Percentiles rank a stretch among this genome's conserved stretches.
phyloP scores from a whole-genome alignment of 2,113 vertebrate species.

The Nerophis lumbriciformis region DNA sequence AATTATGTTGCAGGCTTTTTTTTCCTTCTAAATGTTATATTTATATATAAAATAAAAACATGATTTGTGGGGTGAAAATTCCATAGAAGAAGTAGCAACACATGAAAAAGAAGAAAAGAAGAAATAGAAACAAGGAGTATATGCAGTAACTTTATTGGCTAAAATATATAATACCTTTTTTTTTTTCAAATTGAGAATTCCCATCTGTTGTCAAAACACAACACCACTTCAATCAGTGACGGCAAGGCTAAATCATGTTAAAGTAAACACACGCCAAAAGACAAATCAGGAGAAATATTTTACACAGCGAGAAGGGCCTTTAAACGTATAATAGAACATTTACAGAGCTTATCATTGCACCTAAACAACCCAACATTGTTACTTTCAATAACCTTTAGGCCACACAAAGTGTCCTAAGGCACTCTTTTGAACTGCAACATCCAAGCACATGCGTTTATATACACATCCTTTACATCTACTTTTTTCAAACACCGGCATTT shows the following conservation, averaged over 20 bases:
- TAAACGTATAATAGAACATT: conserved; percentile 18
- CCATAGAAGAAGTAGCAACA: background rate
- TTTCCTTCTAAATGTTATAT: background rate
- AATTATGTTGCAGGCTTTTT: background rate
- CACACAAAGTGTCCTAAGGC: conserved; percentile 4
- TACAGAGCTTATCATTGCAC: conserved; percentile 22
- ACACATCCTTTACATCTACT: conserved; percentile 1
- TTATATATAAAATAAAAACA: background rate
- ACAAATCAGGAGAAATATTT: conserved; percentile 24
- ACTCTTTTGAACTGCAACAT: background rate
- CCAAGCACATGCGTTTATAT: conserved; percentile 9
- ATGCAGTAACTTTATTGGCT: conserved; percentile 43
- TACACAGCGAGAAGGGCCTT: conserved; percentile 28
- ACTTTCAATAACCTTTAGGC: conserved; percentile 12
- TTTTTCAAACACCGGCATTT: conserved; percentile 1
- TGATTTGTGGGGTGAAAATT: too few species aligned
- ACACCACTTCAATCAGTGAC: conserved; percentile 7
- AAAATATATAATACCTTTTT: conserved; percentile 23
- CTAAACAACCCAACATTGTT: conserved; percentile 12
- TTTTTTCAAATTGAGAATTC: conserved; percentile 1
- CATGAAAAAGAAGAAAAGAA: background rate
- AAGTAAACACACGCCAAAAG: conserved; percentile 30
- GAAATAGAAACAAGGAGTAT: conserved; percentile 29
- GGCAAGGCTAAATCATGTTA: background rate
- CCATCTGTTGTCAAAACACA: conserved; percentile 11